phyloP scores from a whole-genome alignment of 2,113 vertebrate species.

The Lophius piscatorius region DNA sequence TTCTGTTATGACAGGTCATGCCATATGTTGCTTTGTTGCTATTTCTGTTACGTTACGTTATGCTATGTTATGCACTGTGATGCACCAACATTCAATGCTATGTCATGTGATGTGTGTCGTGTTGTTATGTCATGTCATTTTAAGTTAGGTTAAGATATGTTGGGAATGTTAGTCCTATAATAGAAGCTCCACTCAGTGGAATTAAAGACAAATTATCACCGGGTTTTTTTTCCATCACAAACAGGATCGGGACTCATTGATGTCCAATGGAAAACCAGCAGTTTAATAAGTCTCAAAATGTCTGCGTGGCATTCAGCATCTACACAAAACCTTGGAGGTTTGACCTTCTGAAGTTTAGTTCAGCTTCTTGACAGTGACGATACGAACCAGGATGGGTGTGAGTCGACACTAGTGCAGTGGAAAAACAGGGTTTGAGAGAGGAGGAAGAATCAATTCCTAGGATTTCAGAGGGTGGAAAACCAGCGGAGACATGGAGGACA shows the following conservation, averaged over 20 bases:
- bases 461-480: neutral
- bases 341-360: no score
- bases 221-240: slow-evolving; percentile 20
- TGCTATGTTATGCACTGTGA: no score
- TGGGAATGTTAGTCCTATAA: no score
- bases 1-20: no score
- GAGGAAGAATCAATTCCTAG: neutral
- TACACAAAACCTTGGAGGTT: no score
- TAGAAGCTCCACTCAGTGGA: slow-evolving; percentile 5
- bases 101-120: no score
- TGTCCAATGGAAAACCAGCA: slow-evolving; percentile 2
- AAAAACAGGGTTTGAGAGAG: slow-evolving; percentile 24
- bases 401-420: neutral
- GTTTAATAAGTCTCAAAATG: neutral
- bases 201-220: neutral
- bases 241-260: slow-evolving; percentile 31
- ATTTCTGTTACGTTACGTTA: no score
- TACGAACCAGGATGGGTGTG: slow-evolving; percentile 4
- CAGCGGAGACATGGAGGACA: neutral
- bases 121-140: no score
- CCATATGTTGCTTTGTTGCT: no score
- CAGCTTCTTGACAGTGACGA: neutral
- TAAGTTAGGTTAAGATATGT: no score
- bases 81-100: no score
- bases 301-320: neutral